Evolutionary conservation across 1,140 invertebrate genomes (phyloP), one percentile per base, ranked within the genome.

Genomic region (Cydia pomonella): DNA sequence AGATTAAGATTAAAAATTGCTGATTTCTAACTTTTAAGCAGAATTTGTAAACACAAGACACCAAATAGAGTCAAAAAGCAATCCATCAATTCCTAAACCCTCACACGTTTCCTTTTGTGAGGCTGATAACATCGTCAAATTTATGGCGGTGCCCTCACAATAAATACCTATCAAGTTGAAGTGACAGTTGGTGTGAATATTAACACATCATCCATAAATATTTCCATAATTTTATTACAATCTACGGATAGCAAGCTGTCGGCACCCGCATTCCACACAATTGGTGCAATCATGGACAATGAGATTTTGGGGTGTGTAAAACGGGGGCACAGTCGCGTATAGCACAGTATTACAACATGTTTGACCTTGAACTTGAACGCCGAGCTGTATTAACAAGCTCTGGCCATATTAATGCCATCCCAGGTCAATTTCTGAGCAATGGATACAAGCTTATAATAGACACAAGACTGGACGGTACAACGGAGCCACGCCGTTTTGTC

Each of bases 281-380:
- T 92, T 92, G 90, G 86, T 84, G 88, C 89, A 92, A 92, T 92
- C 89, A 92, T 89, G 86, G 82, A 75, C 87, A 90, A 92, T 87
- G 89, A 90, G 87, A 92, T 92, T 91, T 92, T 83, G 87, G 88
- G 86, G 86, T 83, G 85, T 82, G 85, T 89, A 88, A 88, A 90
- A 89, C 84, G 82, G 29, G 62, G 16, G 3, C 64, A 69, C 64
- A 69, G 64, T 69, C 16, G 29, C 16, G 16, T 38, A 41, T 18
- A 29, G 13, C 3, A 33, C 64, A 69, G 64, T 33, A 69, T 18
- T 18, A 69, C 63, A 66, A 33, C n/a, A 41, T 21, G n/a, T 18
- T 18, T 69, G 64, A 38, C 64, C 64, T 69, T 69, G 27, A 69
- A 69, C 27, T 16, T 18, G 63, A 66, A 59, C 6, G 44, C 44